Percentiles rank a stretch among this genome's conserved stretches.
Conservation (phyloP, 2,113 vertebrate genomes). For the Chauna torquata region DNA sequence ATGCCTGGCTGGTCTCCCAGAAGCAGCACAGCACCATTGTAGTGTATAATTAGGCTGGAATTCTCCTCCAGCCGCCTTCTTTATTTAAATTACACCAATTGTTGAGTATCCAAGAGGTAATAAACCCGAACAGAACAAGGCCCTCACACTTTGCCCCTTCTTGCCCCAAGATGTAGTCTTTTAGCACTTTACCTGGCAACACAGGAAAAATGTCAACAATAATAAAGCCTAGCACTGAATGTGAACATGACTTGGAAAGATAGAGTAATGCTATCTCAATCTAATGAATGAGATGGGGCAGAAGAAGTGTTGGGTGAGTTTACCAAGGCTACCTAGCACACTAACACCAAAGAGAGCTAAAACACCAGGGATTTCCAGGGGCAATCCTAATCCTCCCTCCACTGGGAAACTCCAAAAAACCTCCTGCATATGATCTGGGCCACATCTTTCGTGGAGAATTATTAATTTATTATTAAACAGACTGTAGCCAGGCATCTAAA, state of each 20-base stretch:
- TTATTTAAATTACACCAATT: slow-evolving; percentile 14
- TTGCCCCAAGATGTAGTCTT: background rate
- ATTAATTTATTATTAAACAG: background rate
- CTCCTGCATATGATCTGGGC: background rate
- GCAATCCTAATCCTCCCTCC: background rate
- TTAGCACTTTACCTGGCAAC: background rate
- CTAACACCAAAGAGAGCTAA: background rate
- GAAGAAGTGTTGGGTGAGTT: background rate
- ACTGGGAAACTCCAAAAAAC: background rate
- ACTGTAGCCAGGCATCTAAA: background rate
- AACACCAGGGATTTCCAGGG: background rate
- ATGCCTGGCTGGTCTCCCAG: slow-evolving; percentile 67
- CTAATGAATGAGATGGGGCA: background rate
- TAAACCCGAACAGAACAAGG: background rate
- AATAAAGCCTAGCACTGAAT: background rate
- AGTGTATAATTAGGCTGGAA: slow-evolving; percentile 57
- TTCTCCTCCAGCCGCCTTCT: slow-evolving; percentile 20
- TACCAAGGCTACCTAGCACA: background rate
- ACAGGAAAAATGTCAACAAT: background rate
- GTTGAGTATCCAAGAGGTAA: background rate
- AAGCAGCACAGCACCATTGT: slow-evolving; percentile 58
- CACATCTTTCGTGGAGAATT: background rate
- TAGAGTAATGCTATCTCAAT: background rate
- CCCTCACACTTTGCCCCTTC: background rate
- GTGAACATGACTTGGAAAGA: background rate